phyloP scores from a whole-genome alignment of 1,140 invertebrate genomes.

The Bombus fervidus region DNA sequence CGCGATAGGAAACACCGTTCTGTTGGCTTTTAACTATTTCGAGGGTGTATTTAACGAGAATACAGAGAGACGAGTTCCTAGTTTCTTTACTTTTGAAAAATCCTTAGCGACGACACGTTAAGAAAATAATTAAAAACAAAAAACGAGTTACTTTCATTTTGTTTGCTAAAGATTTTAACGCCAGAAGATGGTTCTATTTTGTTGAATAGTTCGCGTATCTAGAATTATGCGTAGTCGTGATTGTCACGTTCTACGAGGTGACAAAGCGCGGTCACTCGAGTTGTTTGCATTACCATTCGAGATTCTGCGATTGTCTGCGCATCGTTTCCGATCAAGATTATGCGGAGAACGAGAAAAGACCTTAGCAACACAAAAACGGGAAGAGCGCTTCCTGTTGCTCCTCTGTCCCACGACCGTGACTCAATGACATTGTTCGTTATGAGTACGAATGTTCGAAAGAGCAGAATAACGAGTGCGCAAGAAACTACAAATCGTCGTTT shows the following conservation, averaged over 20 bases:
- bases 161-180: background rate
- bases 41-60: no score
- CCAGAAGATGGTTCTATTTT: no score
- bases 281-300: constrained; percentile 8
- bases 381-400: constrained; percentile 26
- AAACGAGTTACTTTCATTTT: no score
- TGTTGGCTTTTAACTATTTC: no score
- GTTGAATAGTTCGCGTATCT: no score
- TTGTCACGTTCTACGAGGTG: background rate
- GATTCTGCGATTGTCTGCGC: constrained; percentile 9
- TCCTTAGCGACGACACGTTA: background rate
- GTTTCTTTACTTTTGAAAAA: background rate
- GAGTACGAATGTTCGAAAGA: background rate
- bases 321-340: constrained; percentile 29
- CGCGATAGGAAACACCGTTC: no score
- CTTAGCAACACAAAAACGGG: constrained; percentile 10
- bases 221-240: constrained; percentile 20
- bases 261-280: constrained; percentile 5
- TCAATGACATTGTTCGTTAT: constrained; percentile 11
- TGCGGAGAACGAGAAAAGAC: background rate
- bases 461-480: no score
- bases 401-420: background rate
- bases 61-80: no score
- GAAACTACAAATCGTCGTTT: background rate
- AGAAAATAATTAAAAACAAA: background rate